Base-by-base conservation (phyloP, 2,888 invertebrate species). In the Catonia carolina region DNA sequence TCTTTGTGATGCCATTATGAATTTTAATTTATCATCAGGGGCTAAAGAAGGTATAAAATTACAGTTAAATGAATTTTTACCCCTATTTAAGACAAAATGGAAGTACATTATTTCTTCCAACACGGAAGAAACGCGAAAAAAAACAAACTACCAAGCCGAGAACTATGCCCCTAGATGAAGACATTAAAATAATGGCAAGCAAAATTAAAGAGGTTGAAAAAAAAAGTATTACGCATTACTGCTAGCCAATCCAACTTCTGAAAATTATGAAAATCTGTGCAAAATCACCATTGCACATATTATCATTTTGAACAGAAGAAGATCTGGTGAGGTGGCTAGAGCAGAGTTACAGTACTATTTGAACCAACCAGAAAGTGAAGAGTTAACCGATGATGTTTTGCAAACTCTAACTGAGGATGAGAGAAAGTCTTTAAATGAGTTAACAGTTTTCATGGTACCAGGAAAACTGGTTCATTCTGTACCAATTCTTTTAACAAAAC, bases 91-190 rank as follows among this genome's bases (percentile, higher is more conserved):
- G n/a, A 42, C 17, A 15, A 6, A 33, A 20, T 54, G 54, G 54
- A 47, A 47, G 22, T 54, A 54, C 37, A 36, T 47, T 15, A 23
- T 54, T 7, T 54, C 54, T n/a, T 15, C 47, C 2, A 54, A 54
- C 23, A 14, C 54, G 12, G 45, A 45, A 47, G 33, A 27, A 14
- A 47, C 33, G 10, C 14, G 45, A 45, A 33, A 20, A 17, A 10
- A 47, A 47, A 31, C 45, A 22, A 33, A 15, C 15, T 15, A 12
- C 17, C 2, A 54, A 54, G 33, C 54, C 22, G 15, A 12, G 17
- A 12, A 18, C 18, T 2, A 37, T 47, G 33, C 54, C 54, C 12
- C 14, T 23, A 12, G 47, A 54, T 31, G 35, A 33, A 17, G 54
- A 54, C 33, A 45, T 53, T 42, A 47, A 41, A n/a, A 12, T 17